Percentiles rank a stretch among this genome's conserved stretches.
These are phyloP conservation scores for Myotis pilosus DNA, from an alignment of 2,797 vertebrate species.

Conservation along the genomic window DNA sequence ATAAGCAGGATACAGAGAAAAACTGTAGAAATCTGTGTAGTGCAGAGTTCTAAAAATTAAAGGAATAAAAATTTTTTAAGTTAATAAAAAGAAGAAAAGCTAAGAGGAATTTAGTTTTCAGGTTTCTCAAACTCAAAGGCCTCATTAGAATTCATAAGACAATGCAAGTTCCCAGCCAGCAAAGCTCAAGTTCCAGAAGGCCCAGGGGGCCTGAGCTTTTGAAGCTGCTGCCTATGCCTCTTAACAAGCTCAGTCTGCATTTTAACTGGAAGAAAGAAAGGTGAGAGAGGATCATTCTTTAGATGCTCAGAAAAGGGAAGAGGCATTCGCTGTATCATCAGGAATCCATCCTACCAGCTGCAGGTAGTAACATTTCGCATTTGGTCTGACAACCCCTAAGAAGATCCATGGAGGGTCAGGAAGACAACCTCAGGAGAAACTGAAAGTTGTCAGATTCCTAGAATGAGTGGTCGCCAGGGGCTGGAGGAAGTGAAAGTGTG, in stretches of 20 bases:
- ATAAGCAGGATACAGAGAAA: not conserved
- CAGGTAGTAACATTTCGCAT: not conserved
- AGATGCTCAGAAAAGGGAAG: not conserved
- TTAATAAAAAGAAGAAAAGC: not conserved
- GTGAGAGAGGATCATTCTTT: constrained; percentile 9
- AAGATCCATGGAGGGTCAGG: not conserved
- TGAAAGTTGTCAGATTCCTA: not conserved
- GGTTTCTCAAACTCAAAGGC: constrained; percentile 52
- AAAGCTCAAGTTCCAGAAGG: not conserved
- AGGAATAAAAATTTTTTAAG: not conserved
- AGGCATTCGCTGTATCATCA: not conserved
- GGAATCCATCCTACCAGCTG: not conserved
- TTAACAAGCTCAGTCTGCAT: constrained; percentile 23
- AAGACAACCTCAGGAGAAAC: not conserved
- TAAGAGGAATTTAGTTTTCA: constrained; percentile 1
- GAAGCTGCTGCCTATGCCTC: constrained; percentile 34
- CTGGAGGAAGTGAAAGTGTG: not conserved
- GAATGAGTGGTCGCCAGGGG: not conserved
- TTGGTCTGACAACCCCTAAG: not conserved
- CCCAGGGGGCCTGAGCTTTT: constrained; percentile 22
- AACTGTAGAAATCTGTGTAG: not conserved
- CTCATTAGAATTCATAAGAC: constrained; percentile 68
- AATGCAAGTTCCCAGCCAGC: not conserved
- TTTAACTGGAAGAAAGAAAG: not conserved
- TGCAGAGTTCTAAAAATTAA: not conserved